Evolutionary conservation across 2,113 vertebrate species (phyloP), one percentile per base, ranked within the genome.

Genomic region (Siniperca knerii): DNA sequence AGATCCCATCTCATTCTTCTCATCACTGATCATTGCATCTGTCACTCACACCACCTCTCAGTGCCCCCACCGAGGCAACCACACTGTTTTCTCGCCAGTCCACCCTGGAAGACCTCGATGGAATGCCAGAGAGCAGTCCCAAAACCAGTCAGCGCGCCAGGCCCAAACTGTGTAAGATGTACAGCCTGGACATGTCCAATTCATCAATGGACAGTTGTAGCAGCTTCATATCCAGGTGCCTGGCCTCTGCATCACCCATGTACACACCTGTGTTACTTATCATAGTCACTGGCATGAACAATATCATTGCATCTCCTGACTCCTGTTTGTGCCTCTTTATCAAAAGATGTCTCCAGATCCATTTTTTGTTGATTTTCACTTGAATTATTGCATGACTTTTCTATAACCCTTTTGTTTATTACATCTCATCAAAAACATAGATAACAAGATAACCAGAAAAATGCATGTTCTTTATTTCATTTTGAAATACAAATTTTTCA

Each of bases 111-210:
- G 98, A 99, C 95, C 96, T 99, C 94, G 98, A 99, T 90, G 97
- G 96, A 90, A 97, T 97, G 95, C 96, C 96, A 89, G 97, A 98
- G 90, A 94, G 93, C 92, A 96, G 99, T 94, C 98, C 97, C 95
- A 99, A 98, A 97, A 99, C 98, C 96, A 99, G 98, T 91, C 97
- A 99, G 95, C 98, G 98, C 1, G 96, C 97, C 89, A 96, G 98
- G 94, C 97, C 98, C 95, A 98, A 97, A 89, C 97, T 99, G 93
- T 96, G 96, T 95, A 99, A 99, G 97, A 98, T 98, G 96, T 94
- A 96, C 95, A 95, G 97, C 96, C 88, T 99, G 96, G 98, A 99
- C 90, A 80, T 97, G 94, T 98, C 98, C 93, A 98, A 96, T 87
- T 99, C 98, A 55, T 99, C 98, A 29, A 93, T 95, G 93, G 98